Evolutionary conservation across 2,797 vertebrate species (phyloP).

Genomic region (Acanthopagrus latus): DNA sequence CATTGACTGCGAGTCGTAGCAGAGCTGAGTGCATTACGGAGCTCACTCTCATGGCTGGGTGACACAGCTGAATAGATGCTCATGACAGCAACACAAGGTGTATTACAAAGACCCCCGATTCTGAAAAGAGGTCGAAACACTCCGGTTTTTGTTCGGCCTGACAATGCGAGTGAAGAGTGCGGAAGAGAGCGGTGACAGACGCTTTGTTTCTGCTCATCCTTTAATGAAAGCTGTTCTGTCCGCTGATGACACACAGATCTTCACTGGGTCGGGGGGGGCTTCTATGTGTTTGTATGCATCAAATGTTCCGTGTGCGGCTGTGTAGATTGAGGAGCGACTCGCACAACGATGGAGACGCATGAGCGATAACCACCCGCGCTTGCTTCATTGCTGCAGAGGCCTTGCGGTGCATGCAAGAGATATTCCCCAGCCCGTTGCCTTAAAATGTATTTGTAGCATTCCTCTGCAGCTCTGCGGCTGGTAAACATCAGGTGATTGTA

Average conservation of each 20-base stretch:
- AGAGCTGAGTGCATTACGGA: constrained; percentile 49
- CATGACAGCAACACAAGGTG: constrained; percentile 57
- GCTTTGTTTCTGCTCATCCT: constrained; percentile 69
- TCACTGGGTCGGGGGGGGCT: constrained; percentile 8
- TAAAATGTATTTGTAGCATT: constrained; percentile 24
- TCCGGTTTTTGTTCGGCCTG: constrained; percentile 47
- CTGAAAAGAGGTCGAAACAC: constrained; percentile 38
- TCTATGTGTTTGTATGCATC: constrained; percentile 38
- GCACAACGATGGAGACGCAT: neutral
- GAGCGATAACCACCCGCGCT: neutral
- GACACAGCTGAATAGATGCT: constrained; percentile 65
- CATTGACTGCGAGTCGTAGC: constrained; percentile 50
- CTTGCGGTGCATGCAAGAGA: neutral
- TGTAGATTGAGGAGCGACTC: constrained; percentile 2
- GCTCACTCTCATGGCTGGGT: constrained; percentile 62
- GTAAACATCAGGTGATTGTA: constrained; percentile 42
- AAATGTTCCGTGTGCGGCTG: constrained; percentile 1
- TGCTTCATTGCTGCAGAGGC: neutral
- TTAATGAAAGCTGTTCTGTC: constrained; percentile 42
- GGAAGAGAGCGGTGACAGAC: constrained; percentile 56
- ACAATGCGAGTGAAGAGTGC: constrained; percentile 34
- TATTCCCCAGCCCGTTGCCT: neutral
- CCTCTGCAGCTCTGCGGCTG: neutral
- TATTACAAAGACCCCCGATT: constrained; percentile 41
- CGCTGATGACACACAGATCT: constrained; percentile 46